Evolutionary conservation across 2,797 vertebrate genomes (phyloP), one percentile per base, ranked within the genome.

Genomic region (Hafferia zeledoni): DNA sequence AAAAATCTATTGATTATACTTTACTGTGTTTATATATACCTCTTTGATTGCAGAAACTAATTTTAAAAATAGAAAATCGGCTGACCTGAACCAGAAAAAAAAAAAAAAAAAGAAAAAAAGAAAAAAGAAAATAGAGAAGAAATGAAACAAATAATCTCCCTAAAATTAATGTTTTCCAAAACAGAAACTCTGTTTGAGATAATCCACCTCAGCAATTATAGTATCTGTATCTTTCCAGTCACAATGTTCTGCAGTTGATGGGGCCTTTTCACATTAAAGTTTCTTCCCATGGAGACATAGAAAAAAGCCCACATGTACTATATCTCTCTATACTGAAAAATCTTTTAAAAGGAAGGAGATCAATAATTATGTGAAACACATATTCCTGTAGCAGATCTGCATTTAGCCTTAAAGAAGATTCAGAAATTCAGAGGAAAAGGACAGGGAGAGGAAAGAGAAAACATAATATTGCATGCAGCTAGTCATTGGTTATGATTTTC

Each of bases 101-200:
- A 10, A 39, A 3, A 25, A 13, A 18, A 8, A 52, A 30, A 50
- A 30, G 17, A 10, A 39, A 3, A 25, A 13, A 18, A 10, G 10
- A 5, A 13, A 61, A 33, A 43, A 0, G 20, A 8, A 18, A 13
- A 27, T 35, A 2, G 13, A 23, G 12, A 8, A 10, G 9, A 13
- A 69, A 33, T 41, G 28, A 0, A 30, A 7, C 15, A 11, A 27
- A 39, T 2, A 10, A 6, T 18, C 2, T 4, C 20, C 6, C 16
- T 30, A 22, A 50, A 78, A 64, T 92, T 77, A 16, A 46, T 47
- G 24, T 52, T 47, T 87, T 89, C 17, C 17, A 44, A 10, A 78
- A 24, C 5, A 90, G 20, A 79, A 82, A 23, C 17, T 61, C n/a
- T 39, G 39, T 39, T 39, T 35, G 13, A 77, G 9, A 33, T 7